Evolutionary conservation across 2,113 vertebrate genomes (phyloP), one percentile per base, ranked within the genome.

Genomic region (Gambusia affinis): DNA sequence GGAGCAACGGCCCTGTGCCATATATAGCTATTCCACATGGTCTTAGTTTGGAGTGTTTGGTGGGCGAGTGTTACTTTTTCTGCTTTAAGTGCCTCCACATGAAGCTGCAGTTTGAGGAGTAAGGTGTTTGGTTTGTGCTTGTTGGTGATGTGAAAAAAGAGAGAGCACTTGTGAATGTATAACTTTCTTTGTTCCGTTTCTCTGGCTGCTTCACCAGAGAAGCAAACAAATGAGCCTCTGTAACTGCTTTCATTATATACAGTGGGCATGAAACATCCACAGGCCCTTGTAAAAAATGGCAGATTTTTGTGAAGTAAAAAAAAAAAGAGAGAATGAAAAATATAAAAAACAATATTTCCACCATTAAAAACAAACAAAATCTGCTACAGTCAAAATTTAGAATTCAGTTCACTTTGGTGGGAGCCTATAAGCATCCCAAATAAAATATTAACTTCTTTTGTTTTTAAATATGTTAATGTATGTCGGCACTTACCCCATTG

Each of bases 11-110:
- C 76, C 76, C 75, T 69, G 71, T 71, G 74, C 83, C 83, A 79
- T 87, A 86, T 88, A 87, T 89, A 87, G 87, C 75, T 71, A 71
- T 64, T 85, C 72, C 66, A 83, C 87, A 79, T 82, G 78, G 88
- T 88, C 87, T 85, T 76, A 72, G 69, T 85, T 85, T 79, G 69
- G 79, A 85, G 80, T 65, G 73, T 85, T 85, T n/a, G 66, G 89
- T 91, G 84, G 88, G 90, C 57, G 79, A 73, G 82, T 82, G 85
- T 78, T 88, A 80, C 73, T 84, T 87, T 74, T 30, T 64, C 33
- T 64, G 19, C 17, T 17, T 22, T 31, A 70, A 83, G 81, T 78
- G 73, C 80, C 69, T 84, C 80, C 86, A 65, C 74, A 83, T 65
- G 57, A 72, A 81, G 68, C 28, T 74, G 37, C 2, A 75, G 63